These are phyloP conservation scores for Hecatera dysodea DNA, from an alignment of 2,888 invertebrate genomes.

Conservation along the genomic window DNA sequence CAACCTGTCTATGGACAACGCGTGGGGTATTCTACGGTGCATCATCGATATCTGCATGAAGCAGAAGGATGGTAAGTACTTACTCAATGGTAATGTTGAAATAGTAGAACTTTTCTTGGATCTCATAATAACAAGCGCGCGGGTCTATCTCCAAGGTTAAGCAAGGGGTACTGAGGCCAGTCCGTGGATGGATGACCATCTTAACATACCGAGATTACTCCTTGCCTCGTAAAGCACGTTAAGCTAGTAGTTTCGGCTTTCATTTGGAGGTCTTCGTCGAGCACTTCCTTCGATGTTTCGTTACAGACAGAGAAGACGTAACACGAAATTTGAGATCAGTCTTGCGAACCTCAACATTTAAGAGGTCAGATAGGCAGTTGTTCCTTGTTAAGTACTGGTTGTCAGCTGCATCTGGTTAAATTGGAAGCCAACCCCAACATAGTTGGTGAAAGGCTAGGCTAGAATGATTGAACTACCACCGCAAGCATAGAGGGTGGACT, in stretches of 20 bases:
- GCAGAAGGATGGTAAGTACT: slow-evolving; percentile 95
- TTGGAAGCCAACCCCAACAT: no score
- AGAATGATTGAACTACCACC: no score
- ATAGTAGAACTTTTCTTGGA: background rate
- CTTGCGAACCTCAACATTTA: no score
- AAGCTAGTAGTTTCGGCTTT: background rate
- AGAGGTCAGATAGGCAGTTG: no score
- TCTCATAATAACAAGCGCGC: background rate
- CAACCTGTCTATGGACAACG: slow-evolving; percentile 99
- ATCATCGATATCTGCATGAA: slow-evolving; percentile 99
- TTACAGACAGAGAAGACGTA: no score
- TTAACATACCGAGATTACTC: background rate
- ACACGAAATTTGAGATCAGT: no score
- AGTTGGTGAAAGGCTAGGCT: no score
- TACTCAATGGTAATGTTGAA: background rate
- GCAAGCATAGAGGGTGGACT: no score
- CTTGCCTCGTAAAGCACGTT: background rate
- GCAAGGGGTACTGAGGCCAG: background rate
- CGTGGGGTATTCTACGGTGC: slow-evolving; percentile 99
- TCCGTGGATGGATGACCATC: background rate
- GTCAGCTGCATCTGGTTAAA: no score
- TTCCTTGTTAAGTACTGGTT: no score
- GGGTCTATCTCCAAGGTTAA: background rate
- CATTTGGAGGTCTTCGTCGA: background rate
- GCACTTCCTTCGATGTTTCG: no score